These are phyloP conservation scores for Lasiommata megera DNA, from an alignment of 2,888 invertebrate genomes.

Conservation along the genomic window DNA sequence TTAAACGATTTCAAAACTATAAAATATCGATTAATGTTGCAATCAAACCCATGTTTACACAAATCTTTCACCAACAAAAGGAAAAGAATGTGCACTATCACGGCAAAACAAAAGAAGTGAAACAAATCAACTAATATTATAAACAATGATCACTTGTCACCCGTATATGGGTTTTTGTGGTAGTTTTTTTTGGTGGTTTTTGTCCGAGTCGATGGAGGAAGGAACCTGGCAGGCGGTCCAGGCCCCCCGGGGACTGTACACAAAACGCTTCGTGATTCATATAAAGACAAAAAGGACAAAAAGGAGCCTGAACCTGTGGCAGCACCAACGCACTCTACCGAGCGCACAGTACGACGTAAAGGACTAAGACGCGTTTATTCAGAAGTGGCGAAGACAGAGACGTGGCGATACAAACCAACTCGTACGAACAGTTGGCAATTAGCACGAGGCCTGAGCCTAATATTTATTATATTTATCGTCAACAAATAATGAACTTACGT, in stretches of 20 bases:
- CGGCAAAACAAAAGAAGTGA: conserved; percentile 48
- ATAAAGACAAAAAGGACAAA: conserved; percentile 77
- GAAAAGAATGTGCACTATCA: conserved; percentile 15
- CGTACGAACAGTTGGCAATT: too few relatives aligned
- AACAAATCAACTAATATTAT: conserved; percentile 77
- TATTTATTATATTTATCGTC: too few relatives aligned
- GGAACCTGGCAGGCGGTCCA: conserved; percentile 76
- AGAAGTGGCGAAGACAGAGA: too few relatives aligned
- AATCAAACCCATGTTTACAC: conserved; percentile 7
- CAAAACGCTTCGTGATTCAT: conserved; percentile 80
- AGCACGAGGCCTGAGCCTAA: too few relatives aligned
- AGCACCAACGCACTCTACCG: background rate
- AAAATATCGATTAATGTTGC: conserved; percentile 6
- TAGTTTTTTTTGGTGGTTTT: conserved; percentile 77
- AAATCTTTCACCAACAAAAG: conserved; percentile 8
- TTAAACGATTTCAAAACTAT: background rate
- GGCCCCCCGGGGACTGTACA: conserved; percentile 73
- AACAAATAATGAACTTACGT: too few relatives aligned
- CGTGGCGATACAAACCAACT: too few relatives aligned
- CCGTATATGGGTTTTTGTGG: conserved; percentile 71
- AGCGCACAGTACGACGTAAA: background rate
- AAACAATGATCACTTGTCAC: conserved; percentile 79
- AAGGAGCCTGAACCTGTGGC: conserved; percentile 35
- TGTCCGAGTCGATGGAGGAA: conserved; percentile 76
- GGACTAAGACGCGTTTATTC: too few relatives aligned